A percentile compares a stretch with the other conserved stretches of the same genome.
phyloP scores from a whole-genome alignment of 2,888 invertebrate species.

The Spilosoma lubricipeda region DNA sequence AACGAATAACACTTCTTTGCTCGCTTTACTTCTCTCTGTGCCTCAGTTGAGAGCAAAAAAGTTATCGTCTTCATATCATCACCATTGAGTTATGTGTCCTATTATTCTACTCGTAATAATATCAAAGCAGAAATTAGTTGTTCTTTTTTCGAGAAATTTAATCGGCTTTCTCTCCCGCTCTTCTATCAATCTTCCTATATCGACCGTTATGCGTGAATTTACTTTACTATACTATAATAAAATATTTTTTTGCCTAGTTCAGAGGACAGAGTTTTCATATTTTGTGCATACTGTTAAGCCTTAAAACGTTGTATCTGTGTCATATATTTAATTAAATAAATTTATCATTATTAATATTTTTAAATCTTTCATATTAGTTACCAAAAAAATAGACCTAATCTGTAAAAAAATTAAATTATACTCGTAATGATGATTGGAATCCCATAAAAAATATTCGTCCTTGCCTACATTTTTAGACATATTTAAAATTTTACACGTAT shows the following conservation, averaged over 20 bases:
- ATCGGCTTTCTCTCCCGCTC: neutral
- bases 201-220: too few species aligned
- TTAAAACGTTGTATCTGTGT: too few species aligned
- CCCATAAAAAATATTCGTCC: conserved; percentile 15
- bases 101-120: too few species aligned
- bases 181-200: too few species aligned
- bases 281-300: too few species aligned
- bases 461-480: conserved; percentile 15
- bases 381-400: neutral
- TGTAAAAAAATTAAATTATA: neutral
- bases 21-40: neutral
- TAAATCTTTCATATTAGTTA: neutral
- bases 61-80: neutral
- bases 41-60: neutral
- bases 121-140: too few species aligned
- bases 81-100: too few species aligned
- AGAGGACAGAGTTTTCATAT: too few species aligned
- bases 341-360: too few species aligned
- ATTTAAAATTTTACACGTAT: neutral
- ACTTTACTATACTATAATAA: too few species aligned
- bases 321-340: too few species aligned
- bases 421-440: neutral
- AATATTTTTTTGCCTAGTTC: neutral
- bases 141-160: too few species aligned
- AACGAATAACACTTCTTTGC: neutral